These are phyloP conservation scores for Falcaria lacertinaria DNA, from an alignment of 2,888 invertebrate species.

Conservation along the genomic window DNA sequence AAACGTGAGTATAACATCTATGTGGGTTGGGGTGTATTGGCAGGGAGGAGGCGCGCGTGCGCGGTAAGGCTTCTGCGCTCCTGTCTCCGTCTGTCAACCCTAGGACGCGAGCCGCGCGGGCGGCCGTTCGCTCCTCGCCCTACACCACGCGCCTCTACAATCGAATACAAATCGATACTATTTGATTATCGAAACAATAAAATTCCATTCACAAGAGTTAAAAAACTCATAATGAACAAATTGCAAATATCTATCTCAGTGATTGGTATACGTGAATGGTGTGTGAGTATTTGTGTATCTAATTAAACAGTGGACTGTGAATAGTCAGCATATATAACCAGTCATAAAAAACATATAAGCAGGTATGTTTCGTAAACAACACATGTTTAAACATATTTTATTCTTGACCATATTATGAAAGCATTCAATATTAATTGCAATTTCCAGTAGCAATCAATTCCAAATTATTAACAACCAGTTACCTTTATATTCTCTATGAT, in stretches of 20 bases:
- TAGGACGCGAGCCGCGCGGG: conserved; percentile 50
- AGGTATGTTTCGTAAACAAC: too few relatives aligned
- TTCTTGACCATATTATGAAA: too few relatives aligned
- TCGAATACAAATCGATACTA: conserved; percentile 62
- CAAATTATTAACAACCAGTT: too few relatives aligned
- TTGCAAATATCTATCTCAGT: conserved; percentile 23
- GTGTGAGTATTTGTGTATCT: conserved; percentile 23
- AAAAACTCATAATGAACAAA: conserved; percentile 23
- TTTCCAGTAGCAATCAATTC: too few relatives aligned
- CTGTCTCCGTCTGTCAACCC: conserved; percentile 48
- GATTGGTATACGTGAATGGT: conserved; percentile 49
- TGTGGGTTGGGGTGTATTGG: conserved; percentile 35
- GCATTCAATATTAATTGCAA: too few relatives aligned
- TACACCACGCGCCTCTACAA: conserved; percentile 25
- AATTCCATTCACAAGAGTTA: neutral
- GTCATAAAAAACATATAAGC: neutral
- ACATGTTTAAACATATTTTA: too few relatives aligned
- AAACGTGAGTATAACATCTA: conserved; percentile 22
- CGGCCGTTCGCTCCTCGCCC: conserved; percentile 46
- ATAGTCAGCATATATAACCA: neutral
- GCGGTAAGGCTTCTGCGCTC: conserved; percentile 54
- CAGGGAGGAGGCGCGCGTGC: conserved; percentile 61
- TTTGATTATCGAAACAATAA: conserved; percentile 42
- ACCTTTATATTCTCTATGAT: too few relatives aligned
- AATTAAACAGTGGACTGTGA: neutral